phyloP scores from a whole-genome alignment of 2,888 invertebrate species.

The Neoaliturus tenellus region DNA sequence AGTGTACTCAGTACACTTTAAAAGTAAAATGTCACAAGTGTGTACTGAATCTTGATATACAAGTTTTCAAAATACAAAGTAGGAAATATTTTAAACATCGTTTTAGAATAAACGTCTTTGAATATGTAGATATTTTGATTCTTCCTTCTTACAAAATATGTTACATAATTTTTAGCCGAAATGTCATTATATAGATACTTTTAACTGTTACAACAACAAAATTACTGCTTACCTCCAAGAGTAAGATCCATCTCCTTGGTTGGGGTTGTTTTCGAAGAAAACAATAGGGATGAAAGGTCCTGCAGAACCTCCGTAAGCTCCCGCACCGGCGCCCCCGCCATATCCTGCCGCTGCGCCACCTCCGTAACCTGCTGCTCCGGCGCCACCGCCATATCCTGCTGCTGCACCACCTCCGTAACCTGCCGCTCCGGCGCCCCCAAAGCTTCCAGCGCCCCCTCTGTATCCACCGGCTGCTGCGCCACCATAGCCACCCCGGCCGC shows the following conservation, averaged over 20 bases:
- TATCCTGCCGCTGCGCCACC: conserved; percentile 44
- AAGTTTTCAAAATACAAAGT: too few relatives aligned
- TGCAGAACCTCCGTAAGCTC: conserved; percentile 46
- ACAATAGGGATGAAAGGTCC: conserved; percentile 76
- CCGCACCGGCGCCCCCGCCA: conserved; percentile 51
- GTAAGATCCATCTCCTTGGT: conserved; percentile 78
- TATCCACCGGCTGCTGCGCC: conserved; percentile 54
- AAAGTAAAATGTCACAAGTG: too few relatives aligned
- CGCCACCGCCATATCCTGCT: conserved; percentile 40
- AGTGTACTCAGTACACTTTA: too few relatives aligned
- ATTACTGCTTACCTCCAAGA: conserved; percentile 78
- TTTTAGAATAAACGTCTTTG: too few relatives aligned
- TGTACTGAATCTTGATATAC: too few relatives aligned
- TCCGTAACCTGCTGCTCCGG: neutral
- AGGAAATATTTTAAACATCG: too few relatives aligned
- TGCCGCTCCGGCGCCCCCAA: conserved; percentile 60
- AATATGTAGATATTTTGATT: too few relatives aligned
- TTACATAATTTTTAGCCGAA: too few relatives aligned
- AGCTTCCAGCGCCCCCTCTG: conserved; percentile 66
- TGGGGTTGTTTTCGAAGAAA: conserved; percentile 77
- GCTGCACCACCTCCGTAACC: conserved; percentile 31
- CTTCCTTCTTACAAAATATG: too few relatives aligned
- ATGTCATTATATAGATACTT: too few relatives aligned
- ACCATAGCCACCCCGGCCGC: conserved; percentile 34
- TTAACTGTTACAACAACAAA: too few relatives aligned